Base-by-base conservation (phyloP, 2,797 vertebrate species). In the Scolopax bukidnonensis region DNA sequence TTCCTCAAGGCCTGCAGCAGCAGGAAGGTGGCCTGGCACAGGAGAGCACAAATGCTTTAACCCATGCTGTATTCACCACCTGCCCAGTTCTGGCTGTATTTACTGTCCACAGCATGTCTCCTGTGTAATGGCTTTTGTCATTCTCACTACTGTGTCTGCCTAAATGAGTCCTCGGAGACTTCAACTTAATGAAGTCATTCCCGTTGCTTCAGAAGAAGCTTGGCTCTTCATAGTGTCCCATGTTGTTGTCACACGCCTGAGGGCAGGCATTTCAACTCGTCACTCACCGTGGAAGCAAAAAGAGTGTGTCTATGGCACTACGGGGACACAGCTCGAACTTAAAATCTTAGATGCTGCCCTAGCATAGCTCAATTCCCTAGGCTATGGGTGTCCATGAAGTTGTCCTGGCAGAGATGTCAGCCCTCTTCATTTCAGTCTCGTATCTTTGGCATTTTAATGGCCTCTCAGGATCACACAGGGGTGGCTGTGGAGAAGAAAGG, bases 231-330 rank as follows among this genome's bases (percentile, higher is more conserved):
- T 16, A 3, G 40, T 10, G 7, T 64, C 85, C 84, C 40, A 17
- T 53, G 50, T 65, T 79, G 43, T 57, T 78, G 38, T 69, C 83
- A 33, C 33, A 82, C 0, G 74, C 86, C 88, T 10, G 43, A 84
- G 70, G 80, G 90, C 60, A 48, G 77, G 74, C 32, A 10, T 93
- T 95, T 87, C 67, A 57, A 82, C 59, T 60, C 64, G 85, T 84
- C 77, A 56, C 63, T 90, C 74, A 21, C 21, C 0, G 1, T 17
- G 70, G 86, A 82, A 41, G 51, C 80, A 60, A 69, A 80, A 78
- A 40, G 45, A 73, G 28, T 7, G 9, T 19, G 25, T 53, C 56
- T 30, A 0, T 59, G 73, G 21, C 81, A 45, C 82, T 24, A 9
- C 61, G n/a, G 68, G 63, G 57, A 51, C 16, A 3, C 21, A 24